A percentile compares a stretch with the other conserved stretches of the same genome.
phyloP scores from a whole-genome alignment of 2,113 vertebrate genomes.

The Colistium nudipinnis region DNA sequence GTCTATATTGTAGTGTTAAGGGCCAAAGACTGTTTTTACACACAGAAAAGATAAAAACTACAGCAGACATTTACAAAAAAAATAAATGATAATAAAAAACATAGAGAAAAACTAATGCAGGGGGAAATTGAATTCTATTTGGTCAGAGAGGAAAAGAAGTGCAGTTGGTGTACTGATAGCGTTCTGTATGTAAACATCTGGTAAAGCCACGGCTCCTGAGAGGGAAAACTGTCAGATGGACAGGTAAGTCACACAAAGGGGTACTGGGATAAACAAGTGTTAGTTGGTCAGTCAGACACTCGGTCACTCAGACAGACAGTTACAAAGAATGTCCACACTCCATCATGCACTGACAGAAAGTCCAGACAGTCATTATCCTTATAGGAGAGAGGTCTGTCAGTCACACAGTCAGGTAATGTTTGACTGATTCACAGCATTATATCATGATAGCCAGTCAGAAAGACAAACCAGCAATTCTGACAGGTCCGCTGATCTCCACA shows the following conservation, averaged over 20 bases:
- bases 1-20: not conserved
- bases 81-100: not conserved
- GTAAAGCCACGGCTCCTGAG: not conserved
- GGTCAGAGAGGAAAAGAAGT: not conserved
- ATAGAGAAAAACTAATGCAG: not conserved
- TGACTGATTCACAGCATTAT: conserved; percentile 30
- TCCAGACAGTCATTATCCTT: conserved; percentile 44
- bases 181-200: conserved; percentile 2
- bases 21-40: not conserved
- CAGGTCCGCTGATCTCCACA: conserved; percentile 15
- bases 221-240: conserved; percentile 12
- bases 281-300: conserved; percentile 39
- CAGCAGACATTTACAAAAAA: not conserved
- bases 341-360: conserved; percentile 37
- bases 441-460: conserved; percentile 3
- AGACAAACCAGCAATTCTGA: conserved; percentile 29
- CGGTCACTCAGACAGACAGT: conserved; percentile 46
- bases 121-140: not conserved
- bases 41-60: not conserved
- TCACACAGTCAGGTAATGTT: conserved; percentile 22
- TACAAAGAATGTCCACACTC: conserved; percentile 22
- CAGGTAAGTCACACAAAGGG: not conserved
- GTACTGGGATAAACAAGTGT: conserved; percentile 2
- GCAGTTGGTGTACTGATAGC: not conserved
- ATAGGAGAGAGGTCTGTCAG: conserved; percentile 20